These are phyloP conservation scores for Lordiphosa collinella DNA, from an alignment of 1,140 invertebrate genomes.

Conservation along the genomic window DNA sequence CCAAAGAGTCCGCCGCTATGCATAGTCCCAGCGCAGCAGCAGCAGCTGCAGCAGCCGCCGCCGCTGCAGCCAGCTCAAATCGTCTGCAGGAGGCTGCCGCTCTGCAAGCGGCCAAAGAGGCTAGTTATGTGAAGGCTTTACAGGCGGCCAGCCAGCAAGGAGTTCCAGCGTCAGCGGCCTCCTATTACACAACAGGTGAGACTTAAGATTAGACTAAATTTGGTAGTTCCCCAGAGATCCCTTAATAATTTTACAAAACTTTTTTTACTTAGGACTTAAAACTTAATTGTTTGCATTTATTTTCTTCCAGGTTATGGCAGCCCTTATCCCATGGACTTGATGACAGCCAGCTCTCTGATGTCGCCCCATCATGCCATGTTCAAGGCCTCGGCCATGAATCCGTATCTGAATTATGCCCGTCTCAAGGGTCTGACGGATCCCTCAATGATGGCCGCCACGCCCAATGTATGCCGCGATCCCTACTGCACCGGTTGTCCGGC, in stretches of 20 bases:
- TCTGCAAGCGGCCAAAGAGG: slow-evolving; percentile 70
- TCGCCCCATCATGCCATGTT: slow-evolving; percentile 86
- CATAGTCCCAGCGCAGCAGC: slow-evolving; percentile 50
- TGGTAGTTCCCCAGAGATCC: too few species aligned
- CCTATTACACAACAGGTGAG: slow-evolving; percentile 65
- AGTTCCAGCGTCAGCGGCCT: slow-evolving; percentile 80
- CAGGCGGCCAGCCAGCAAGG: slow-evolving; percentile 80
- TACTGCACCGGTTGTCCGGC: slow-evolving; percentile 95
- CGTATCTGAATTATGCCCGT: slow-evolving; percentile 86
- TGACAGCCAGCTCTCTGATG: slow-evolving; percentile 85
- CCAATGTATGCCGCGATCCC: slow-evolving; percentile 92
- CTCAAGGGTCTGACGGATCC: slow-evolving; percentile 83
- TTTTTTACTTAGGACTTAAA: neutral
- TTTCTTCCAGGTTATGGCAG: slow-evolving; percentile 81
- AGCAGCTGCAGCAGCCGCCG: slow-evolving; percentile 31
- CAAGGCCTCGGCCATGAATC: slow-evolving; percentile 84
- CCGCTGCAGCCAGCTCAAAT: slow-evolving; percentile 52
- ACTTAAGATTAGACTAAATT: too few species aligned
- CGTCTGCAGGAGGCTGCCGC: slow-evolving; percentile 70
- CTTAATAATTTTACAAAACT: neutral
- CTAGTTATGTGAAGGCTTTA: slow-evolving; percentile 77
- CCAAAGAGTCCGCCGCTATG: slow-evolving; percentile 71
- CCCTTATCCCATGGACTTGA: slow-evolving; percentile 85
- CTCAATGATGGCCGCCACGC: slow-evolving; percentile 80
- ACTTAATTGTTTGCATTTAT: neutral